Evolutionary conservation across 2,797 vertebrate genomes (phyloP).

Genomic region (Esox lucius): DNA sequence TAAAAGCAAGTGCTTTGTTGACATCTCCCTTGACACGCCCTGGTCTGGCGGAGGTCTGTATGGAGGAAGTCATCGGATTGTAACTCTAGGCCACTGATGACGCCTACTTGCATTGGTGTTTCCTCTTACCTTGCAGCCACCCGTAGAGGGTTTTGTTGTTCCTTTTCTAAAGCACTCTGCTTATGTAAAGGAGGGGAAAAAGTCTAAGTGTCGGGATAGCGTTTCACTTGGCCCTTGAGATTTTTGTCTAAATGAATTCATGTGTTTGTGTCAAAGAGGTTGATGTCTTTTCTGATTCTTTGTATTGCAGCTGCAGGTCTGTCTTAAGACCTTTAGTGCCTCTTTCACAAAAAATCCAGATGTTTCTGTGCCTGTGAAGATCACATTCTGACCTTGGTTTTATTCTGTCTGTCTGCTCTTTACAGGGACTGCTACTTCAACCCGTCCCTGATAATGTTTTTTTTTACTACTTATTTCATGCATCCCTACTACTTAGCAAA

Average conservation of each 20-base stretch:
- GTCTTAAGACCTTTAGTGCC: too few species aligned
- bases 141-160: constrained; percentile 9
- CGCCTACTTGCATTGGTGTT: constrained; percentile 43
- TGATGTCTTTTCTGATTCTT: constrained; percentile 55
- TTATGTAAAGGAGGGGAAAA: constrained; percentile 60
- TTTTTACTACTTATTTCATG: not conserved
- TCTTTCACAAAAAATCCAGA: too few species aligned
- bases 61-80: constrained; percentile 32
- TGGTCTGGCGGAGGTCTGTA: constrained; percentile 7
- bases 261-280: constrained; percentile 68
- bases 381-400: constrained; percentile 8
- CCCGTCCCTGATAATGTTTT: not conserved
- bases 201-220: constrained; percentile 66
- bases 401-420: not conserved
- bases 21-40: constrained; percentile 2
- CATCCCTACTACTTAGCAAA: not conserved
- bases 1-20: not conserved
- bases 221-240: constrained; percentile 67
- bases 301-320: too few species aligned
- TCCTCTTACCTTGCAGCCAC: not conserved
- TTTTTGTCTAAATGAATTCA: constrained; percentile 53
- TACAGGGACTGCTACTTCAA: constrained; percentile 1
- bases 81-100: constrained; percentile 24
- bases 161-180: constrained; percentile 33
- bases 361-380: too few species aligned